phyloP scores from a whole-genome alignment of 2,797 vertebrate genomes.

The Poecilia wingei region DNA sequence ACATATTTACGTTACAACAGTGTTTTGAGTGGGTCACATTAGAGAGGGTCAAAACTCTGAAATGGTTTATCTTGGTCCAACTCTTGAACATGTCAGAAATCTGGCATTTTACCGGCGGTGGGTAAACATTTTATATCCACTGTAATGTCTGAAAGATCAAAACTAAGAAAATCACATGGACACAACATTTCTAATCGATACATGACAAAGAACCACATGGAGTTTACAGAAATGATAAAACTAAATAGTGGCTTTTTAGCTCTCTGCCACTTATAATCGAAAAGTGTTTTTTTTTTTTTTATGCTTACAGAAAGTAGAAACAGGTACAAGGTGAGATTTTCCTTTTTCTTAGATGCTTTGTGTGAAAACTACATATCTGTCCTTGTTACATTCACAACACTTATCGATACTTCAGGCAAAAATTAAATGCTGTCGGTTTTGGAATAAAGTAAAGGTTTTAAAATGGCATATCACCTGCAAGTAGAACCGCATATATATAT shows the following conservation, averaged over 20 bases:
- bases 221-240: conserved; percentile 17
- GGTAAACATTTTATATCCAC: neutral
- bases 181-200: conserved; percentile 17
- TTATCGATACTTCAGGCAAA: conserved; percentile 16
- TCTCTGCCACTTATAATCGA: conserved; percentile 17
- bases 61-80: conserved; percentile 10
- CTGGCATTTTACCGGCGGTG: neutral
- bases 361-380: conserved; percentile 34
- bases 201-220: neutral
- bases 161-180: conserved; percentile 20
- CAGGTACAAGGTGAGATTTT: conserved; percentile 22
- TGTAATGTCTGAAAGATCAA: conserved; percentile 16
- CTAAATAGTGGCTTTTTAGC: conserved; percentile 4
- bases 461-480: conserved; percentile 14
- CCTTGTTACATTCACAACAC: conserved; percentile 56
- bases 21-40: neutral
- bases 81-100: neutral
- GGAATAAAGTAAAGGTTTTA: conserved; percentile 17
- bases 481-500: conserved; percentile 9
- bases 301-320: conserved; percentile 19
- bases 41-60: neutral
- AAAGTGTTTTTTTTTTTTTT: conserved; percentile 8
- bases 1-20: neutral
- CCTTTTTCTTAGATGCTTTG: conserved; percentile 16
- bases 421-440: conserved; percentile 29